These are phyloP conservation scores for Xyrichtys novacula DNA, from an alignment of 2,797 vertebrate genomes.

Conservation along the genomic window DNA sequence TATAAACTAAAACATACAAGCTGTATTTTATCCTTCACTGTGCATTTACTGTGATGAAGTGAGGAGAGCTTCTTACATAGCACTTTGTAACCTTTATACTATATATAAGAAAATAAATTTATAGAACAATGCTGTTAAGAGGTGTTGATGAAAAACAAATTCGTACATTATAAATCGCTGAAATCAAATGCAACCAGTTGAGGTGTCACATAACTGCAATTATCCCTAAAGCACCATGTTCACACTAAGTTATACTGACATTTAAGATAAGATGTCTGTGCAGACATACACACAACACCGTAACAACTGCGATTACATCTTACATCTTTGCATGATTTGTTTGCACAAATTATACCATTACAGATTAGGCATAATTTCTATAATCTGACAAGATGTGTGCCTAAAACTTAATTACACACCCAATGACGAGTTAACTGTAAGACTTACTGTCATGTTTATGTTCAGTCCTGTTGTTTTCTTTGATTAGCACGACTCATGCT, in stretches of 20 bases:
- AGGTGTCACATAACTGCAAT: not conserved
- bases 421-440: not conserved
- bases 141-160: too few species aligned
- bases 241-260: not conserved
- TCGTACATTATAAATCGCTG: too few species aligned
- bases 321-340: constrained; percentile 3
- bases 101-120: too few species aligned
- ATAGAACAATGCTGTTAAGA: too few species aligned
- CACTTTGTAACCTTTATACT: too few species aligned
- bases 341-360: not conserved
- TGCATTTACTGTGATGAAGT: too few species aligned
- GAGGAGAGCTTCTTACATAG: too few species aligned
- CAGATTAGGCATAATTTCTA: not conserved
- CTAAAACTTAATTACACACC: constrained; percentile 5
- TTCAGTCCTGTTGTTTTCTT: not conserved
- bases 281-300: constrained; percentile 12
- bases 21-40: too few species aligned
- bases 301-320: not conserved
- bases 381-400: constrained; percentile 14
- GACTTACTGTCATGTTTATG: not conserved
- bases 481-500: too few species aligned
- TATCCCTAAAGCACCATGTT: not conserved
- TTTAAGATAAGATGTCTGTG: not conserved
- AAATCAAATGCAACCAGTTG: not conserved
- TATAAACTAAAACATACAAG: too few species aligned